These are phyloP conservation scores for Stenolophus ochropezus DNA, from an alignment of 2,888 invertebrate genomes.

Conservation along the genomic window DNA sequence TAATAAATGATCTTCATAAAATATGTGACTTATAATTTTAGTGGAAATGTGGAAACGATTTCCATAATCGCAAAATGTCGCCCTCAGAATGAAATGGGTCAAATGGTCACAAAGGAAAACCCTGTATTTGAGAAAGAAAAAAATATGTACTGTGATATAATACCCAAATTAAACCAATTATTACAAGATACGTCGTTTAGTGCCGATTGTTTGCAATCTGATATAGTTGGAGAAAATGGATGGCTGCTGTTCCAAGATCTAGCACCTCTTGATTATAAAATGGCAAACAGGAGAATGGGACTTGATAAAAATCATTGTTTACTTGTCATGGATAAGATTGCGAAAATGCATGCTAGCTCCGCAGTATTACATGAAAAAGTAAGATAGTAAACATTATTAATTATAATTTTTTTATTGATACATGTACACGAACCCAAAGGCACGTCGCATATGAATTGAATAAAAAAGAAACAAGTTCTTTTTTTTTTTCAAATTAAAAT, in stretches of 20 bases:
- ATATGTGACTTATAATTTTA: slow-evolving; percentile 57
- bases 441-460: too few species aligned
- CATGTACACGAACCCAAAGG: too few species aligned
- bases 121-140: slow-evolving; percentile 73
- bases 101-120: slow-evolving; percentile 71
- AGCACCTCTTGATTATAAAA: slow-evolving; percentile 74
- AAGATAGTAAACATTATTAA: slow-evolving; percentile 62
- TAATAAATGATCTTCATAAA: too few species aligned
- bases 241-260: slow-evolving; percentile 76
- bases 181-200: slow-evolving; percentile 66
- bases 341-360: slow-evolving; percentile 76
- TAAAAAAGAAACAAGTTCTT: too few species aligned
- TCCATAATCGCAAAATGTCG: slow-evolving; percentile 69
- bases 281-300: slow-evolving; percentile 75
- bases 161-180: slow-evolving; percentile 72
- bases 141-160: slow-evolving; percentile 72
- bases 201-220: slow-evolving; percentile 50
- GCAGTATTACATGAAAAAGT: slow-evolving; percentile 75
- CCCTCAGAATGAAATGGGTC: slow-evolving; percentile 70
- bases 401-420: too few species aligned
- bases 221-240: slow-evolving; percentile 8
- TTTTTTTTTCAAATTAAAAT: too few species aligned
- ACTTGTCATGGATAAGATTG: slow-evolving; percentile 74
- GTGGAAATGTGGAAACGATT: slow-evolving; percentile 64
- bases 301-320: slow-evolving; percentile 75